A percentile compares a stretch with the other conserved stretches of the same genome.
These are phyloP conservation scores for Schlechtendalia chinensis DNA, from an alignment of 1,140 invertebrate genomes.

Conservation along the genomic window DNA sequence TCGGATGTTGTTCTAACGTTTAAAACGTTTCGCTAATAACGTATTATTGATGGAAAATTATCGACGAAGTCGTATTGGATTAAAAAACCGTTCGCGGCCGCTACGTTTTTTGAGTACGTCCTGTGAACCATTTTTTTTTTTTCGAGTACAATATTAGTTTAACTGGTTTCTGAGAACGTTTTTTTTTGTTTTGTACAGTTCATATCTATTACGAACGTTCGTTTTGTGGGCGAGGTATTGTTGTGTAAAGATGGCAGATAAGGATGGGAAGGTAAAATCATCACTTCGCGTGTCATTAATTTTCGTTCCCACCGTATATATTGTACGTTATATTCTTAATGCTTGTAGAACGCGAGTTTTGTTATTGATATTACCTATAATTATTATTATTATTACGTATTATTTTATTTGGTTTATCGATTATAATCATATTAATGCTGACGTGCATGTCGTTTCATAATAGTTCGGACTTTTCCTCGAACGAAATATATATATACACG, in stretches of 20 bases:
- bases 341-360: neutral
- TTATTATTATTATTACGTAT: no score
- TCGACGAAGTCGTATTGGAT: no score
- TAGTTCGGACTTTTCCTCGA: no score
- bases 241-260: constrained; percentile 11
- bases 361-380: neutral
- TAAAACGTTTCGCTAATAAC: no score
- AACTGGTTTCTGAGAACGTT: neutral
- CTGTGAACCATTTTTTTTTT: neutral
- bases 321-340: neutral
- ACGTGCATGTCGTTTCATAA: no score
- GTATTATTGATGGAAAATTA: no score
- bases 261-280: neutral
- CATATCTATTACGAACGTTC: neutral
- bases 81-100: neutral
- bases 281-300: constrained; percentile 1
- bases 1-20: no score
- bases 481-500: no score
- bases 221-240: neutral
- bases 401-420: no score
- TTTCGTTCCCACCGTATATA: neutral
- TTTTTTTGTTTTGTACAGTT: neutral
- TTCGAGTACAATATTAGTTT: neutral
- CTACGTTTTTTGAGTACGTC: neutral
- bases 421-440: no score